Base-by-base conservation (phyloP, 1,140 invertebrate genomes). In the Drosophila miranda region DNA sequence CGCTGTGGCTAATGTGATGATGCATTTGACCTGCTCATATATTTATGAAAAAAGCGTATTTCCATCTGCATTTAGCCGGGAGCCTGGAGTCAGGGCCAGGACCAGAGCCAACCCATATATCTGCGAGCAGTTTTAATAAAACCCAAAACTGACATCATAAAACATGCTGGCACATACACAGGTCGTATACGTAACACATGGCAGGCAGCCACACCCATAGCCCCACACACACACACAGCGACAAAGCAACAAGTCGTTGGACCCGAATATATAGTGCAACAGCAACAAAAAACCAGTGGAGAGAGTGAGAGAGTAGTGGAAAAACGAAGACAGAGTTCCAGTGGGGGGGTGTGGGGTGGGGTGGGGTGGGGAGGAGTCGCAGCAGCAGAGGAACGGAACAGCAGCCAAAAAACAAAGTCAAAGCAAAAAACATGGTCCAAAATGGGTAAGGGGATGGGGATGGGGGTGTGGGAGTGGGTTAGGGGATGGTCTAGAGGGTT, bases 191-290 rank as follows among this genome's bases (percentile, higher is more conserved):
- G 81, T 84, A 81, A 81, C 64, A 56, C 30, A 7, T 46, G 16
- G 55, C 52, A 62, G 64, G 66, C 73, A 68, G 75, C 63, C 81
- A 84, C 81, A 86, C 81, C 81, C 81, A 86, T 69, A 54, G 11
- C 4, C 9, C 34, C 54, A 53, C 59, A 60, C 53, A 28, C 45
- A 49, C 34, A 62, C 54, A 80, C 78, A 83, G 49, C 66, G 62
- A 79, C 80, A 86, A 86, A 77, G 82, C 82, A 87, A 87, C 82
- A 87, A 87, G 82, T 87, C 82, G 82, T 87, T 87, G 82, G 87
- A 87, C 82, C 82, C 83, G 59, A 87, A 87, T 82, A 87, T 78
- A 87, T 82, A 78, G 64, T 67, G 46, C 50, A 78, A 49, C 58
- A 78, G 55, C 60, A 45, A 41, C 46, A 56, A 23, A 60, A 28